phyloP scores from a whole-genome alignment of 1,140 invertebrate species.

The Megathymus violae region DNA sequence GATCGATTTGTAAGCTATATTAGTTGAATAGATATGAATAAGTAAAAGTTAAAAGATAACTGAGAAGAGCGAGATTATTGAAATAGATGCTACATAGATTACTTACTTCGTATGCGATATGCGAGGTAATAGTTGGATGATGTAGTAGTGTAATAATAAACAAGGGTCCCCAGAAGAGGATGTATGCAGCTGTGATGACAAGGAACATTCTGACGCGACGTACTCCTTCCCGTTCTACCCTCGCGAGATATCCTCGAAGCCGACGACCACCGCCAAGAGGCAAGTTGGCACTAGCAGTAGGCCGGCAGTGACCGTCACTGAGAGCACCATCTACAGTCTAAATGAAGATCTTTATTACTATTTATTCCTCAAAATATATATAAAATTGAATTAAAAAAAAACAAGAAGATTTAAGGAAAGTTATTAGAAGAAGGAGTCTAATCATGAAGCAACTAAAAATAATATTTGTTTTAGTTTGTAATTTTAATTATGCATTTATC shows the following conservation, averaged over 20 bases:
- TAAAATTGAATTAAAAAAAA: constrained; percentile 7
- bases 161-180: constrained; percentile 94
- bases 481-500: constrained; percentile 20
- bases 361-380: constrained; percentile 11
- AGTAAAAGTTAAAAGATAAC: no score
- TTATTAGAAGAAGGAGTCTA: constrained; percentile 8
- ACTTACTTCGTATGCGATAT: constrained; percentile 88
- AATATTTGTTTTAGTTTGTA: constrained; percentile 4
- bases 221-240: constrained; percentile 91
- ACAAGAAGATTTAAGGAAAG: constrained; percentile 4
- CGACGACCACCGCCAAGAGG: constrained; percentile 89
- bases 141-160: constrained; percentile 92
- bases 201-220: constrained; percentile 93
- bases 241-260: constrained; percentile 90
- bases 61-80: constrained; percentile 3
- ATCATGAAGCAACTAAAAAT: constrained; percentile 24
- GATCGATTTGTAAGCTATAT: background rate
- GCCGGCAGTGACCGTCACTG: constrained; percentile 62
- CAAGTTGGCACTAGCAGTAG: constrained; percentile 63
- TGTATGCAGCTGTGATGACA: constrained; percentile 92
- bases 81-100: background rate
- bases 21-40: background rate
- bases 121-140: constrained; percentile 89
- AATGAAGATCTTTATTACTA: constrained; percentile 33
- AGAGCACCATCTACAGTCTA: constrained; percentile 76